These are phyloP conservation scores for Penaeus monodon DNA, from an alignment of 2,888 invertebrate species.

Conservation along the genomic window DNA sequence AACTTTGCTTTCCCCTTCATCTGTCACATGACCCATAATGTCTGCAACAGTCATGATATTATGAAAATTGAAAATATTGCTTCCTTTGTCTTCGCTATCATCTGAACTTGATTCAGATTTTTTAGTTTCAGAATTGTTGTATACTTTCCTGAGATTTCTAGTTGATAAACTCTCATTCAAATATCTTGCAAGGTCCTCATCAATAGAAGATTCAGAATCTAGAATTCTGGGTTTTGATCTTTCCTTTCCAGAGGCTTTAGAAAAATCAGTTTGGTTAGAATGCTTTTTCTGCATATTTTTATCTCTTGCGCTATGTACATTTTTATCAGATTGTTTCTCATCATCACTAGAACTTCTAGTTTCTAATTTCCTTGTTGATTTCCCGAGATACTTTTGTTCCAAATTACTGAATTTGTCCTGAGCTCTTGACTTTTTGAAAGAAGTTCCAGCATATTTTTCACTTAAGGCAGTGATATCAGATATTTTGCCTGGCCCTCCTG, in stretches of 20 bases:
- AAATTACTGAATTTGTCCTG: conserved; percentile 36
- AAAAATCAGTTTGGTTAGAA: neutral
- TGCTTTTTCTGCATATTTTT: neutral
- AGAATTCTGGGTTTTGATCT: neutral
- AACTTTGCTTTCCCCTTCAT: neutral
- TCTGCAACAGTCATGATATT: conserved; percentile 45
- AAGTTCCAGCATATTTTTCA: conserved; percentile 18
- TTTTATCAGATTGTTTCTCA: neutral
- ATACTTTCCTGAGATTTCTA: neutral
- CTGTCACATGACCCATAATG: conserved; percentile 19
- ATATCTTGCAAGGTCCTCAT: conserved; percentile 41
- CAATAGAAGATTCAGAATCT: conserved; percentile 7
- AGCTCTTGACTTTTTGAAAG: conserved; percentile 1
- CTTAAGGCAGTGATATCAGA: conserved; percentile 36
- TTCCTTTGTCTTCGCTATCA: neutral
- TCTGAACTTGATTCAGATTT: neutral
- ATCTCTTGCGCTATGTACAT: no score
- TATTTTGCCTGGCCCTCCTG: neutral
- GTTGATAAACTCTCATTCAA: conserved; percentile 23
- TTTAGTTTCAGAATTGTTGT: neutral
- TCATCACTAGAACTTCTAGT: neutral
- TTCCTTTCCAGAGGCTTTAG: neutral
- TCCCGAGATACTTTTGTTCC: conserved; percentile 42
- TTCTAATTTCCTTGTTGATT: neutral
- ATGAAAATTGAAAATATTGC: conserved; percentile 26